These are phyloP conservation scores for Congeria kusceri DNA, from an alignment of 2,888 invertebrate species.

Conservation along the genomic window DNA sequence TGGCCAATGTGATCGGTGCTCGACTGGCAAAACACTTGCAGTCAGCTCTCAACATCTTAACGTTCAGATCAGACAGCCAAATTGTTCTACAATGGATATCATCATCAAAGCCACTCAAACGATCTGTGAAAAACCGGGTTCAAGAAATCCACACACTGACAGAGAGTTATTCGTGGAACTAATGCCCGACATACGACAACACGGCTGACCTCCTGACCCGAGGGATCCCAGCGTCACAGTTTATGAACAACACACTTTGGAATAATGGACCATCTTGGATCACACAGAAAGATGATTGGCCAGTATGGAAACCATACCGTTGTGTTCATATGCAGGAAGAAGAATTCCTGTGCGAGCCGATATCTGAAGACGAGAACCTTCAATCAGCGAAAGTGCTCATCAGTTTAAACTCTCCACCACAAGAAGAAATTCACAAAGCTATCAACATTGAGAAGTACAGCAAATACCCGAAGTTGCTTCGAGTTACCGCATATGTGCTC, in stretches of 20 bases:
- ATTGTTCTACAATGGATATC: conserved; percentile 38
- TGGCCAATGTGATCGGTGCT: conserved; percentile 46
- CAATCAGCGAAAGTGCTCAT: background rate
- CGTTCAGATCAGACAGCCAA: conserved; percentile 40
- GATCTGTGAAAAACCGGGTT: conserved; percentile 14
- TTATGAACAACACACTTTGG: conserved; percentile 18
- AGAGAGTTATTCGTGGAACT: conserved; percentile 20
- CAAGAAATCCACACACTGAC: conserved; percentile 28
- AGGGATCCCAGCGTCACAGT: conserved; percentile 31
- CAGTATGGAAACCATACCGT: conserved; percentile 1
- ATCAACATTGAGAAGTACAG: conserved; percentile 7
- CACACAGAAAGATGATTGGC: conserved; percentile 4
- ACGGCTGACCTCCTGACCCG: conserved; percentile 39
- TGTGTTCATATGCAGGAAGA: background rate
- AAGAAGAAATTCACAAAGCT: background rate
- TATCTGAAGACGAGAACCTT: background rate
- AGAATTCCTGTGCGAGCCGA: too few species aligned
- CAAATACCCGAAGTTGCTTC: conserved; percentile 11
- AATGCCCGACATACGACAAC: conserved; percentile 38
- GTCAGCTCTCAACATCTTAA: conserved; percentile 2
- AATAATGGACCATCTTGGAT: conserved; percentile 12
- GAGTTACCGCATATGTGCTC: conserved; percentile 19
- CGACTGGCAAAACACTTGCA: conserved; percentile 32
- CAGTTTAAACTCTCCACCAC: background rate
- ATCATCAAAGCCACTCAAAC: conserved; percentile 19